These are phyloP conservation scores for Casuarius casuarius DNA, from an alignment of 2,113 vertebrate species.

Conservation along the genomic window DNA sequence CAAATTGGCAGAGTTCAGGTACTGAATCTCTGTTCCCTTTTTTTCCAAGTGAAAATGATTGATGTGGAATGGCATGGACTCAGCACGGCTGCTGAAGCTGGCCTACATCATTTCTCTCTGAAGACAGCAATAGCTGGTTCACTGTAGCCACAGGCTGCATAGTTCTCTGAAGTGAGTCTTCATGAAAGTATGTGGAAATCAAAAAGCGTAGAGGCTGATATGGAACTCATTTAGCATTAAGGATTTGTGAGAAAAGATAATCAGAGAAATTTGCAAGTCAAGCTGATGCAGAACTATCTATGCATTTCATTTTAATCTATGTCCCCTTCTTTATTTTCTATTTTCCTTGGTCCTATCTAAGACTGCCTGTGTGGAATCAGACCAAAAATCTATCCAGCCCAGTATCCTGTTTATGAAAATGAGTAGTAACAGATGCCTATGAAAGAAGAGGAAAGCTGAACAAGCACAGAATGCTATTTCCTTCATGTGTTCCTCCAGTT, in stretches of 20 bases:
- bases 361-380: neutral
- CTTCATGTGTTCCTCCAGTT: neutral
- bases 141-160: neutral
- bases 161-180: neutral
- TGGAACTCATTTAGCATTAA: neutral
- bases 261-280: neutral
- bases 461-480: neutral
- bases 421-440: neutral
- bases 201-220: neutral
- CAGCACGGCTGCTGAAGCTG: accelerated
- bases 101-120: neutral
- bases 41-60: neutral
- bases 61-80: neutral
- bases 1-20: neutral
- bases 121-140: neutral
- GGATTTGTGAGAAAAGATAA: neutral
- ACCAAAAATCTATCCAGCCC: neutral
- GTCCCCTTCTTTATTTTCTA: neutral
- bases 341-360: neutral
- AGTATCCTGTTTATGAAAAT: neutral
- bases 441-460: accelerated
- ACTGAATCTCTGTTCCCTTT: neutral
- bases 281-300: neutral
- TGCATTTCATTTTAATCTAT: neutral
- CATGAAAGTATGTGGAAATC: neutral